Conservation (phyloP, 64 coral and sea anemone species). For the Montipora foliosa region DNA sequence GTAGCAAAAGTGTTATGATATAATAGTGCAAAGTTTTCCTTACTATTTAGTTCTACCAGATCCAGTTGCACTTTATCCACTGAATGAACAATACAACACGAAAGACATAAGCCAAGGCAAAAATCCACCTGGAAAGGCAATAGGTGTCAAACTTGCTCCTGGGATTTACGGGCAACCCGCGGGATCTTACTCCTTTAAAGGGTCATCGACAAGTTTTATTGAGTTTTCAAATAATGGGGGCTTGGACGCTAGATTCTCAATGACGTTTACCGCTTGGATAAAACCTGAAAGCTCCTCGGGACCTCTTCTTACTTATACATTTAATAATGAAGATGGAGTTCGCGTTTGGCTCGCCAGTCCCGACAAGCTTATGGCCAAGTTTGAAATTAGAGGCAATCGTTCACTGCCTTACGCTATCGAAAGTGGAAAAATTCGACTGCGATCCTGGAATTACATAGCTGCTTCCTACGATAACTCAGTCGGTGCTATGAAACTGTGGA, state of each 20-base stretch:
- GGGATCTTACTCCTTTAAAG: constrained; percentile 57
- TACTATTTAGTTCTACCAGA: constrained; percentile 13
- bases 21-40: not conserved
- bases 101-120: constrained; percentile 56
- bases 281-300: constrained; percentile 27
- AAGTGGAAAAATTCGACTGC: constrained; percentile 7
- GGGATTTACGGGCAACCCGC: constrained; percentile 60
- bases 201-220: constrained; percentile 60
- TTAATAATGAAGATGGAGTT: constrained; percentile 5
- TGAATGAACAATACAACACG: constrained; percentile 37
- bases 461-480: constrained; percentile 17
- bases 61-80: constrained; percentile 68
- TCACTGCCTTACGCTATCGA: not conserved
- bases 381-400: not conserved
- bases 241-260: constrained; percentile 18
- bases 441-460: constrained; percentile 22
- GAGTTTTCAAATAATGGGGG: constrained; percentile 38
- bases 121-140: constrained; percentile 37
- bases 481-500: constrained; percentile 7
- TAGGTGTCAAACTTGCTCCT: constrained; percentile 31
- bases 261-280: constrained; percentile 41
- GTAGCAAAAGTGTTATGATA: not conserved
- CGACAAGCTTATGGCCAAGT: not conserved
- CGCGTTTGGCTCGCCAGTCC: constrained; percentile 11
- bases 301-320: constrained; percentile 20